These are phyloP conservation scores for Drosophila tanythrix DNA, from an alignment of 2,888 invertebrate genomes.

Conservation along the genomic window DNA sequence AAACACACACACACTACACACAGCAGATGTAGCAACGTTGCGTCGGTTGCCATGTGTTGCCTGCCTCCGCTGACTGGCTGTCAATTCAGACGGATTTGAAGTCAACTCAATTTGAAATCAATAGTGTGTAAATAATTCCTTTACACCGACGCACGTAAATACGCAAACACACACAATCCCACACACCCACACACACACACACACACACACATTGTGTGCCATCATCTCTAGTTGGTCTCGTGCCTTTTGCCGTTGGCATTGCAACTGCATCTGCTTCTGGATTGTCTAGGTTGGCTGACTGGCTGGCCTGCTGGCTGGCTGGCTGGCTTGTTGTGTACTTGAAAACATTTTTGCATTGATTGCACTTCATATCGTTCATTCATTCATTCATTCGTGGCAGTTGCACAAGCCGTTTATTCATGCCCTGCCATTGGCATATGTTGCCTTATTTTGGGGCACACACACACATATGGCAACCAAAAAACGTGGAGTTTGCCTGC, in stretches of 20 bases:
- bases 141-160: slow-evolving; percentile 66
- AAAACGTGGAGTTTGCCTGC: slow-evolving; percentile 51
- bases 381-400: slow-evolving; percentile 42
- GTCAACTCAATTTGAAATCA: slow-evolving; percentile 85
- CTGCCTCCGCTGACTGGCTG: slow-evolving; percentile 66
- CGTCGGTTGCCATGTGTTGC: slow-evolving; percentile 63
- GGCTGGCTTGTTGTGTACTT: slow-evolving; percentile 53
- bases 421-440: slow-evolving; percentile 73
- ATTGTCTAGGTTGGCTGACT: slow-evolving; percentile 38
- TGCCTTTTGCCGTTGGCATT: slow-evolving; percentile 14
- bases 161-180: slow-evolving; percentile 31
- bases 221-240: slow-evolving; percentile 26
- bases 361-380: slow-evolving; percentile 80
- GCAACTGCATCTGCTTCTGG: slow-evolving; percentile 57
- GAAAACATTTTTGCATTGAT: slow-evolving; percentile 82
- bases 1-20: slow-evolving; percentile 23
- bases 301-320: slow-evolving; percentile 16
- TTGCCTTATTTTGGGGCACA: slow-evolving; percentile 57
- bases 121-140: slow-evolving; percentile 85
- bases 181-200: not conserved
- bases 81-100: slow-evolving; percentile 84
- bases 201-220: not conserved
- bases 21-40: slow-evolving; percentile 25
- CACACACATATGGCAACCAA: slow-evolving; percentile 56
- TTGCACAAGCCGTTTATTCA: slow-evolving; percentile 55